phyloP scores from a whole-genome alignment of 1,140 invertebrate species.

The Cyphomyrmex costatus region DNA sequence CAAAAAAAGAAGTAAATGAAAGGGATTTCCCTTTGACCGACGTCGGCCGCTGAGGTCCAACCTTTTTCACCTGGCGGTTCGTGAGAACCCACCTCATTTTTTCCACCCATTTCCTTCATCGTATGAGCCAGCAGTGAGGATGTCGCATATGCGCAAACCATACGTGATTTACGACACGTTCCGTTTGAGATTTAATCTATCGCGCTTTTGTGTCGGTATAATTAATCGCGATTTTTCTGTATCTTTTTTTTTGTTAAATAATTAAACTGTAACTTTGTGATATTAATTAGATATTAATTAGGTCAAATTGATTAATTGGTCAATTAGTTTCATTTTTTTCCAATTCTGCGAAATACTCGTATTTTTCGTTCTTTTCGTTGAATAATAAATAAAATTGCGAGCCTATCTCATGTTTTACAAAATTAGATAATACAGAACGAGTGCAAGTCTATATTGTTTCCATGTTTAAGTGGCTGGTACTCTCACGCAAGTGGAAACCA shows the following conservation, averaged over 20 bases:
- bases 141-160: conserved; percentile 5
- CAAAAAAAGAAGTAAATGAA: conserved; percentile 1
- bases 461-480: no score
- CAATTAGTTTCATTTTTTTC: not conserved
- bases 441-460: not conserved
- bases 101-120: conserved; percentile 10
- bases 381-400: not conserved
- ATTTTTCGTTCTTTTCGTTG: not conserved
- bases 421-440: not conserved
- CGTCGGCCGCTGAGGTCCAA: conserved; percentile 13
- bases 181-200: conserved; percentile 11
- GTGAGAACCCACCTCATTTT: conserved; percentile 48
- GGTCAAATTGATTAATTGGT: not conserved
- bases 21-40: conserved; percentile 18
- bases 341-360: not conserved
- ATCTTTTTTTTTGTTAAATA: not conserved
- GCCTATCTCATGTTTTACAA: not conserved
- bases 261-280: not conserved
- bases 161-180: conserved; percentile 25
- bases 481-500: not conserved
- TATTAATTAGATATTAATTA: not conserved
- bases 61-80: conserved; percentile 40
- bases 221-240: conserved; percentile 1
- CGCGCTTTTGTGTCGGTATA: not conserved
- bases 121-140: conserved; percentile 11